Evolutionary conservation across 2,113 vertebrate genomes (phyloP).

Genomic region (Cathartes aura): DNA sequence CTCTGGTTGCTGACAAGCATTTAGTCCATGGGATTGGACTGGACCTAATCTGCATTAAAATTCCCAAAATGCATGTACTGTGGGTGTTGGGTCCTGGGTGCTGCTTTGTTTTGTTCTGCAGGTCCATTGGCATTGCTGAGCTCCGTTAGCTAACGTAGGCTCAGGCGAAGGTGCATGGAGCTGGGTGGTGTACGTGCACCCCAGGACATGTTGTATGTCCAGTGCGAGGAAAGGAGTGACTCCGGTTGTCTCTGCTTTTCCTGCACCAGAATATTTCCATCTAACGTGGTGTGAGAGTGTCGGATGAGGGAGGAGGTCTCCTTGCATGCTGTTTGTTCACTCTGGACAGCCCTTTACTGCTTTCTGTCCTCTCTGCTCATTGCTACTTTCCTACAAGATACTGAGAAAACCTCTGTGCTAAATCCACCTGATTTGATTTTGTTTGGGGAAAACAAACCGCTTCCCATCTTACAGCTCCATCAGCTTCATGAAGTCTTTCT

Average conservation of each 20-base stretch:
- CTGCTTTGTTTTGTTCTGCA: not conserved
- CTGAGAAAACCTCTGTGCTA: not conserved
- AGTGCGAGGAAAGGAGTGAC: not conserved
- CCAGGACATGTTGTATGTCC: rapidly evolving
- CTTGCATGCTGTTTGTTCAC: not conserved
- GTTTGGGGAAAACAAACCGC: not conserved
- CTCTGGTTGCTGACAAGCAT: not conserved
- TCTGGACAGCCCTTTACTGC: not conserved
- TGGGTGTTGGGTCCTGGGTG: no score
- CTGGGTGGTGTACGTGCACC: rapidly evolving
- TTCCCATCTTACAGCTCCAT: not conserved
- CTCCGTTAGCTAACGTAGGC: rapidly evolving
- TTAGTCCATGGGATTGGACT: not conserved
- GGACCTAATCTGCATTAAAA: no score
- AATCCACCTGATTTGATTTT: not conserved
- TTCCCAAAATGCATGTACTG: not conserved
- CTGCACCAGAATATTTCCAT: not conserved
- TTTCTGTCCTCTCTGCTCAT: not conserved
- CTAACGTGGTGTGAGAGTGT: rapidly evolving
- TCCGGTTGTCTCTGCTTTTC: not conserved
- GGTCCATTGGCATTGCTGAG: not conserved
- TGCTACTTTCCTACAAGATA: not conserved
- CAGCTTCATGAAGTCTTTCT: not conserved
- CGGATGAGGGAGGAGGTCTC: not conserved
- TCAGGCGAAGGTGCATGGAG: not conserved